phyloP scores from a whole-genome alignment of 2,888 invertebrate genomes.

The Macaria notata region DNA sequence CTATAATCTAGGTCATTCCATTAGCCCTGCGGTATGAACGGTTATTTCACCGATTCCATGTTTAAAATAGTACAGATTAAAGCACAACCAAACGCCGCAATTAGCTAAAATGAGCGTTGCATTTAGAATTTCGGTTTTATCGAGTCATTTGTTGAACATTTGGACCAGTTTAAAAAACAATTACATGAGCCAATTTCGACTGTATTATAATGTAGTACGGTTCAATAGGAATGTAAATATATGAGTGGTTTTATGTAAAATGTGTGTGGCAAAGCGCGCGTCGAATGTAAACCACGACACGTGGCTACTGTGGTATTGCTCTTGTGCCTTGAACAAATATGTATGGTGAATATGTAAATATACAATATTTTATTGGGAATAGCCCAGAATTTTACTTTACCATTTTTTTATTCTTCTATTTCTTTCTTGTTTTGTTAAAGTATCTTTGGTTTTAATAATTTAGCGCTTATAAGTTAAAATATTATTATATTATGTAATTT shows the following conservation, averaged over 20 bases:
- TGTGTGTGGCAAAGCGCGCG: constrained; percentile 27
- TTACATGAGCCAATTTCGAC: too few species aligned
- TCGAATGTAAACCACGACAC: constrained; percentile 18
- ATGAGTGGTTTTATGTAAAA: constrained; percentile 14
- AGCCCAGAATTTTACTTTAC: too few species aligned
- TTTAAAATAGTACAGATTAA: constrained; percentile 17
- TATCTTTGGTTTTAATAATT: too few species aligned
- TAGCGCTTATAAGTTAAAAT: too few species aligned
- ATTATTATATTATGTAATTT: too few species aligned
- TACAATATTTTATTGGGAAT: too few species aligned
- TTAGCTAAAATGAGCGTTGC: constrained; percentile 28
- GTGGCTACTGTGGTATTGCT: not conserved
- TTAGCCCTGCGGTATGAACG: not conserved
- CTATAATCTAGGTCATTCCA: not conserved
- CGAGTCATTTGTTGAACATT: constrained; percentile 28
- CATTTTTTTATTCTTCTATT: too few species aligned
- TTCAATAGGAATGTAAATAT: too few species aligned
- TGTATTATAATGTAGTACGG: too few species aligned
- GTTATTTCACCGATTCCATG: not conserved
- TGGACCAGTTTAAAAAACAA: too few species aligned
- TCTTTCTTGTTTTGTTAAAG: too few species aligned
- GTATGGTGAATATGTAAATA: too few species aligned
- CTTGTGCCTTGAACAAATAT: not conserved
- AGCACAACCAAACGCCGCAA: constrained; percentile 13
- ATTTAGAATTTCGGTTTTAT: constrained; percentile 32